Base-by-base conservation (phyloP, 2,888 invertebrate species). In the Cryptocephalus primarius region DNA sequence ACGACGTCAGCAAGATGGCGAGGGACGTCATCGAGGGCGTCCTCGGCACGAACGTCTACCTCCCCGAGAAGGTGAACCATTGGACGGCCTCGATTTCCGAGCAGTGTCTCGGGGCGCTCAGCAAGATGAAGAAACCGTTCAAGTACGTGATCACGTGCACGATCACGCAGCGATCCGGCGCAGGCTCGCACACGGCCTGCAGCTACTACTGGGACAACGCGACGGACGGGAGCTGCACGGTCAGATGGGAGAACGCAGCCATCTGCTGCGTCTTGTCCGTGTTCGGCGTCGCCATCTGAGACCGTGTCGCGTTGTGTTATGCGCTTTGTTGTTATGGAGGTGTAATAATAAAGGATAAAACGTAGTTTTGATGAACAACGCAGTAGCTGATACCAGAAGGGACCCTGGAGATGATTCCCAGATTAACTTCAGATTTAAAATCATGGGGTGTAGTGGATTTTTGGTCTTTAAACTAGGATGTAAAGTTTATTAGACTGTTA, bases 191-290 rank as follows among this genome's bases (percentile, higher is more conserved):
- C 65, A 86, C 88, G 4, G 86, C 88, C 2, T 85, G 84, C 53
- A 83, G 86, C 1, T 88, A 88, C 63, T 89, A 76, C 66, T 89
- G 89, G 89, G 88, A 90, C 67, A 85, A 80, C 48, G 73, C 76
- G 9, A 86, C 87, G 1, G 89, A 89, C 67, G 82, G 85, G 58
- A 82, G 84, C 41, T 86, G 85, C 66, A 88, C 86, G 1, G 85
- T 88, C 8, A 79, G 88, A 59, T 90, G 88, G 88, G 88, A 90
- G 63, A 88, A 88, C 68, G 88, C 88, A 67, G 84, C 81, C 50
- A 85, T 89, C 82, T 86, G 86, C 65, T 88, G 87, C 64, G 86
- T 88, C 52, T 83, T 88, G 32, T 86, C 85, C 56, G 80, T 89
- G 36, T 89, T 87, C 74, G 88, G 83, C 32, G 70, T 86, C 40